These are phyloP conservation scores for Drosophila nigrodunni DNA, from an alignment of 1,140 invertebrate genomes.

Conservation along the genomic window DNA sequence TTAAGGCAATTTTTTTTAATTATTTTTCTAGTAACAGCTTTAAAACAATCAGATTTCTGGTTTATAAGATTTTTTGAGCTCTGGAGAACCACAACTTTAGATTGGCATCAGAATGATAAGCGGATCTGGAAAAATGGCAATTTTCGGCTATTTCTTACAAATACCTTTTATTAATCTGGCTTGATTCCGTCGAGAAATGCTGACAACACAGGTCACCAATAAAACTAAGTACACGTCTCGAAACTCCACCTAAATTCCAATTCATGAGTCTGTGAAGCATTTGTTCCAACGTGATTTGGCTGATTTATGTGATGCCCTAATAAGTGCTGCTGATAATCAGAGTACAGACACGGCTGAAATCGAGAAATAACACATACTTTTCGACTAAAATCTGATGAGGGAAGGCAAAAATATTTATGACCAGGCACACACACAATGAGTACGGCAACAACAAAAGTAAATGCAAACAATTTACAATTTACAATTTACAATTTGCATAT, in stretches of 20 bases:
- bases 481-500: constrained; percentile 68
- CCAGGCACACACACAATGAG: constrained; percentile 21
- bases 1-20: too few species aligned
- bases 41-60: too few species aligned
- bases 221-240: constrained; percentile 29
- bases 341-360: constrained; percentile 6
- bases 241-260: background rate
- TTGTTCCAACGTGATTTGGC: constrained; percentile 73
- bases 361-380: constrained; percentile 26
- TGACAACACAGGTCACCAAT: background rate
- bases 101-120: too few species aligned
- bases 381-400: constrained; percentile 60
- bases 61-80: too few species aligned
- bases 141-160: too few species aligned
- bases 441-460: constrained; percentile 22
- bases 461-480: constrained; percentile 38
- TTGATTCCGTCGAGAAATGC: too few species aligned
- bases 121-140: too few species aligned
- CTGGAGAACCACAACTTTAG: too few species aligned
- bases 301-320: constrained; percentile 70
- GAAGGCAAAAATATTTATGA: constrained; percentile 51
- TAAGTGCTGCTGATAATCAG: constrained; percentile 66
- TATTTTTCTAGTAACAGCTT: too few species aligned
- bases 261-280: constrained; percentile 64
- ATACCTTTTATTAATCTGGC: too few species aligned